phyloP scores from a whole-genome alignment of 2,888 invertebrate genomes.

The Euphydryas editha region DNA sequence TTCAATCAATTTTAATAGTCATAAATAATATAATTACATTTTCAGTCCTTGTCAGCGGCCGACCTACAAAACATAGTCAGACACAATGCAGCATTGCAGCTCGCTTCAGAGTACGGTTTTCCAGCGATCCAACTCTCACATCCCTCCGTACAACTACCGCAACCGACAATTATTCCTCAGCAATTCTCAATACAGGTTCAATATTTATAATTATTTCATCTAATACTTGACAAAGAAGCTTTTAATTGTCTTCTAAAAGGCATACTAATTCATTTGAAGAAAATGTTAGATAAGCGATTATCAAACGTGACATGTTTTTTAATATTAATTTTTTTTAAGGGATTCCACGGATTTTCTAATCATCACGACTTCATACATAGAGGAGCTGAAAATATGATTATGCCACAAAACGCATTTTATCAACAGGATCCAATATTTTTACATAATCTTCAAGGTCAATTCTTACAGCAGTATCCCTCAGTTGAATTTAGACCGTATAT shows the following conservation, averaged over 20 bases:
- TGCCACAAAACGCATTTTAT: conserved; percentile 74
- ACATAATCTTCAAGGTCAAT: conserved; percentile 72
- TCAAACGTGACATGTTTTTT: background rate
- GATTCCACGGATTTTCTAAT: conserved; percentile 58
- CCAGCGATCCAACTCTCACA: conserved; percentile 70
- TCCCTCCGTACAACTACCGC: conserved; percentile 66
- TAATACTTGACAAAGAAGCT: background rate
- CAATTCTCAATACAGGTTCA: conserved; percentile 67
- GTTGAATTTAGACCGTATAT: conserved; percentile 75
- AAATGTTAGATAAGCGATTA: background rate
- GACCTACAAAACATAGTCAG: conserved; percentile 70
- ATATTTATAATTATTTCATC: background rate
- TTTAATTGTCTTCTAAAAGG: background rate
- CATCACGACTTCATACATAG: conserved; percentile 65
- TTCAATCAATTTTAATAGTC: no score
- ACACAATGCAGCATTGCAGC: conserved; percentile 70
- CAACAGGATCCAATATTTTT: conserved; percentile 80
- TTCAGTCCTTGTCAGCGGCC: conserved; percentile 29
- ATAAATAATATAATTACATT: background rate
- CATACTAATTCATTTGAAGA: background rate
- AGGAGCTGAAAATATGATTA: conserved; percentile 66
- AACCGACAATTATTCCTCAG: conserved; percentile 60
- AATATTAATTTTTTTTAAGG: conserved; percentile 43
- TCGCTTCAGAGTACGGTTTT: conserved; percentile 71
- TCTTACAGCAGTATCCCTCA: conserved; percentile 68